Conservation (phyloP, 2,113 vertebrate species). For the Gallinago paraguaiae region DNA sequence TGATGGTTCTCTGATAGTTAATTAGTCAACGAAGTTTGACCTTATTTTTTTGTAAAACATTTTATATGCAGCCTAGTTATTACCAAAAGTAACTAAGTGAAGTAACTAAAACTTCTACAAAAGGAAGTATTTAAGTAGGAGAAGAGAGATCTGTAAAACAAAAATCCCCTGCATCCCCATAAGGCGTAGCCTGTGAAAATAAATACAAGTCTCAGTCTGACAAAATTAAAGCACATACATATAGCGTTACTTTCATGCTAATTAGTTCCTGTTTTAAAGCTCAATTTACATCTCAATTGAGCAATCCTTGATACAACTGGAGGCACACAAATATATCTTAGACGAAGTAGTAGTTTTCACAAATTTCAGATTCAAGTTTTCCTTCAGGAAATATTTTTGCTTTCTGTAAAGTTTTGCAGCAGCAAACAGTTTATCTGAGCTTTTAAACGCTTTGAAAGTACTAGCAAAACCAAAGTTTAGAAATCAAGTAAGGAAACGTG, state of each 20-base stretch:
- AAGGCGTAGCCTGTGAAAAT: slow-evolving; percentile 19
- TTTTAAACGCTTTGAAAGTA: not conserved
- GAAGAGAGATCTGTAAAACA: not conserved
- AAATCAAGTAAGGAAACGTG: not conserved
- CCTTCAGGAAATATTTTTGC: not conserved
- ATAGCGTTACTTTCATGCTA: slow-evolving; percentile 24
- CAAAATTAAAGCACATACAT: slow-evolving; percentile 26
- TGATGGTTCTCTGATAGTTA: not conserved
- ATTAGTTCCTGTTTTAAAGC: slow-evolving; percentile 58
- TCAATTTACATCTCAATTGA: slow-evolving; percentile 52
- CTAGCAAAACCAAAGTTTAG: not conserved
- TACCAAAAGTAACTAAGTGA: not conserved
- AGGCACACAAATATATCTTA: slow-evolving; percentile 2
- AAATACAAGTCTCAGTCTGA: slow-evolving; percentile 23
- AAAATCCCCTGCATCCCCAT: not conserved
- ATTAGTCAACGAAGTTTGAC: not conserved
- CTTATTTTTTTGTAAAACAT: not conserved
- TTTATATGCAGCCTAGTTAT: not conserved
- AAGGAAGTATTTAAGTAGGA: not conserved
- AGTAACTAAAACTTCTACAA: slow-evolving; percentile 25
- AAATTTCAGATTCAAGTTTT: not conserved
- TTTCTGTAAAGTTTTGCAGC: not conserved
- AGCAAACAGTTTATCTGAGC: not conserved
- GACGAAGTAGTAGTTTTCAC: not conserved
- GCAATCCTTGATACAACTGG: slow-evolving; percentile 29